These are phyloP conservation scores for Halictus rubicundus DNA, from an alignment of 1,140 invertebrate species.

Conservation along the genomic window DNA sequence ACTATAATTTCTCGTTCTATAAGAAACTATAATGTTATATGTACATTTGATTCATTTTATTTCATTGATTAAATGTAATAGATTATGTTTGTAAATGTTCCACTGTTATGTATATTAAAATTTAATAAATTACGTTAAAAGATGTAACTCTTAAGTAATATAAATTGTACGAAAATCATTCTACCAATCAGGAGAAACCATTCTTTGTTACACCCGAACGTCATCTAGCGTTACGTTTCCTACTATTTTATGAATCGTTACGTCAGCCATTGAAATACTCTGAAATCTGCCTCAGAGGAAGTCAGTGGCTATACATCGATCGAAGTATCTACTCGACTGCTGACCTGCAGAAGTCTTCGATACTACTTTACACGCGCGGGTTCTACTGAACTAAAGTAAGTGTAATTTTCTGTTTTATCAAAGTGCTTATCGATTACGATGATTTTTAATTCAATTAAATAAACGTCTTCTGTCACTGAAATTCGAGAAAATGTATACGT, in stretches of 20 bases:
- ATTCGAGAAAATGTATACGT: neutral
- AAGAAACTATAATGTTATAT: too few species aligned
- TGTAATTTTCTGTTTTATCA: slow-evolving; percentile 14
- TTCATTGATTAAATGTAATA: too few species aligned
- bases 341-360: slow-evolving; percentile 35
- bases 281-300: slow-evolving; percentile 38
- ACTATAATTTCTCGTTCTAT: too few species aligned
- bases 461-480: too few species aligned
- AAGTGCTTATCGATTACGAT: neutral
- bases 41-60: too few species aligned
- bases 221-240: slow-evolving; percentile 17
- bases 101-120: neutral
- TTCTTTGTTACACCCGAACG: slow-evolving; percentile 1
- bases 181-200: slow-evolving; percentile 3
- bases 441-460: too few species aligned
- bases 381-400: slow-evolving; percentile 42
- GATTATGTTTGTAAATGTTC: neutral
- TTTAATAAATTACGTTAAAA: too few species aligned
- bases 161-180: neutral
- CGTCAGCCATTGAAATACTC: slow-evolving; percentile 64
- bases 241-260: slow-evolving; percentile 33
- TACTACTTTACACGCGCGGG: slow-evolving; percentile 25
- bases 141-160: neutral
- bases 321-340: slow-evolving; percentile 59
- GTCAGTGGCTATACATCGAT: slow-evolving; percentile 63